A percentile compares a stretch with the other conserved stretches of the same genome.
phyloP scores from a whole-genome alignment of 2,888 invertebrate genomes.

The Onchidella celtica region DNA sequence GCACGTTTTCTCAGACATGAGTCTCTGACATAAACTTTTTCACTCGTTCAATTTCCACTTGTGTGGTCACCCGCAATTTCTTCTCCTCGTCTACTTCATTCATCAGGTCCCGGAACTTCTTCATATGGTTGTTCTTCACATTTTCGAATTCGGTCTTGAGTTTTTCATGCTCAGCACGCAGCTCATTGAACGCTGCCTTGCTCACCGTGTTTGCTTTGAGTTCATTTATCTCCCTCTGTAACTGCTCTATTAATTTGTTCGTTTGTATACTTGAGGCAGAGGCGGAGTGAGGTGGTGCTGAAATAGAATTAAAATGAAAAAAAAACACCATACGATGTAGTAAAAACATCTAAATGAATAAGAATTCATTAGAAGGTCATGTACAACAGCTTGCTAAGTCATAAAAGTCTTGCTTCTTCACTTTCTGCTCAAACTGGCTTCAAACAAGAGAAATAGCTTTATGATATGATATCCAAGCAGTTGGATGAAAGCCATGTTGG shows the following conservation, averaged over 20 bases:
- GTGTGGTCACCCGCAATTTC: slow-evolving; percentile 78
- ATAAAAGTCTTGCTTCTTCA: no score
- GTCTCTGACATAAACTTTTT: slow-evolving; percentile 75
- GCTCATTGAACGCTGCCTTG: slow-evolving; percentile 89
- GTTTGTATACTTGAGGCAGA: slow-evolving; percentile 23
- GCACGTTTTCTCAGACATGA: slow-evolving; percentile 59
- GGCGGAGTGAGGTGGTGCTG: slow-evolving; percentile 20
- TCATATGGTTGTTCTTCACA: slow-evolving; percentile 62
- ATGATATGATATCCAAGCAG: no score
- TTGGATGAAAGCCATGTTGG: no score
- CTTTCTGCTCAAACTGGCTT: no score
- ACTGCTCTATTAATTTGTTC: slow-evolving; percentile 50
- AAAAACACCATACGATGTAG: no score
- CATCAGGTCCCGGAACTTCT: slow-evolving; percentile 74
- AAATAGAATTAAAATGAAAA: no score
- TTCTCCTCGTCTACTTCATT: slow-evolving; percentile 80
- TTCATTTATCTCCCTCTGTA: slow-evolving; percentile 68
- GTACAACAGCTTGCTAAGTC: no score
- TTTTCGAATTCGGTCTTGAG: slow-evolving; percentile 71
- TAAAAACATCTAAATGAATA: no score
- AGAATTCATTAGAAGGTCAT: no score
- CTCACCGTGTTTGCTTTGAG: slow-evolving; percentile 69
- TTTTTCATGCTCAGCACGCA: slow-evolving; percentile 82
- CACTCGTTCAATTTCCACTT: slow-evolving; percentile 80
- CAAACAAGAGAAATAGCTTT: no score